Base-by-base conservation (phyloP, 2,113 vertebrate genomes). In the Chamaea fasciata region DNA sequence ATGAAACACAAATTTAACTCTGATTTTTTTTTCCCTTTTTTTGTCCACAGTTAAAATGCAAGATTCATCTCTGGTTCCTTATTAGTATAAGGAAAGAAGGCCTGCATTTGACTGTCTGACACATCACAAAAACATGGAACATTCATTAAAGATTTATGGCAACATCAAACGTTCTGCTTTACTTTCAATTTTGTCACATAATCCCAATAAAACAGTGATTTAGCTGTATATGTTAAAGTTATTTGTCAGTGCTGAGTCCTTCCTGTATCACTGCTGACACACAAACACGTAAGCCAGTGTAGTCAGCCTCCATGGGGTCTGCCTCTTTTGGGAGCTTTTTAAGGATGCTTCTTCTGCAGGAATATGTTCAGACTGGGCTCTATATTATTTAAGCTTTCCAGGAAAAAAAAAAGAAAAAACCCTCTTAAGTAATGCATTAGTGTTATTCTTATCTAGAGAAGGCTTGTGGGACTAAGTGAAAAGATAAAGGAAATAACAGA, bases 81-180 rank as follows among this genome's bases (percentile, higher is more conserved):
- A 22, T 67, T 68, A 86, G 35, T 4, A 14, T 27, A 68, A 92
- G n/a, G 49, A 71, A 83, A 74, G 79, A 63, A 92, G 64, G 56
- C 21, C 53, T 50, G 60, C 37, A 35, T 93, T 92, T 83, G 64
- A 30, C 79, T 75, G 77, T 19, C 67, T 78, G 76, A 90, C 94
- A 89, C n/a, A 71, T 92, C 86, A 65, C 85, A 71, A 88, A 92
- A 90, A 89, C 52, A 55, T 7, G 44, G 65, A 90, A 64, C 26
- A 4, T 75, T 75, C 94, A 92, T 97, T 93, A 96, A 97, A 95
- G 83, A 97, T 97, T 97, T 76, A 96, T 95, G 33, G 49, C 83
- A 65, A 90, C 88, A 93, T 95, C 90, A 95, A 93, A 90, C 76
- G 57, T 90, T 86, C 92, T 95, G 94, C 19, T 96, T 95, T 92